These are phyloP conservation scores for Papilio aristodemus DNA, from an alignment of 1,140 invertebrate genomes.

Conservation along the genomic window DNA sequence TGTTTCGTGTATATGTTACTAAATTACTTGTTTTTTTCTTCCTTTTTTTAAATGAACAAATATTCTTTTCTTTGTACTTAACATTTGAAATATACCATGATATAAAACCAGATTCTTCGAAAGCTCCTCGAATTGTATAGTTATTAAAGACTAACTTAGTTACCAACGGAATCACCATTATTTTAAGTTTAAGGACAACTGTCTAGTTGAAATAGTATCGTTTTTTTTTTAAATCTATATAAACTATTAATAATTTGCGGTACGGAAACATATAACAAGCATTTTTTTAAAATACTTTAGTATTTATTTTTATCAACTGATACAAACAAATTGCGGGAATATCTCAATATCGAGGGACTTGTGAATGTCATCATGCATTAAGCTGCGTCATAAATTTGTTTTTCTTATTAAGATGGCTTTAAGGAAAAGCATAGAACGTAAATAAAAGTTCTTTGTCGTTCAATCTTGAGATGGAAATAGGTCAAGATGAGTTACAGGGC, in stretches of 20 bases:
- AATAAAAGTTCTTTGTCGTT: constrained; percentile 8
- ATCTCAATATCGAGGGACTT: not conserved
- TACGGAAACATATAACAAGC: too few relatives aligned
- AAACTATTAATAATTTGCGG: too few relatives aligned
- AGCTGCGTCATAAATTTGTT: not conserved
- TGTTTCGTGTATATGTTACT: constrained; percentile 1
- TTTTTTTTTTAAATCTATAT: too few relatives aligned
- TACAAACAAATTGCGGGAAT: constrained; percentile 1
- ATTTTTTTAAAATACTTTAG: too few relatives aligned
- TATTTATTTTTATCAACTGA: not conserved
- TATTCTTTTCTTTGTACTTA: too few relatives aligned
- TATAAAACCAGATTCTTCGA: too few relatives aligned
- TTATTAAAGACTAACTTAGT: too few relatives aligned
- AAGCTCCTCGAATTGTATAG: too few relatives aligned
- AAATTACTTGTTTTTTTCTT: not conserved
- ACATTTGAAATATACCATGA: too few relatives aligned
- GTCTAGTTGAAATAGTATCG: too few relatives aligned
- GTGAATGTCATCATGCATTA: not conserved
- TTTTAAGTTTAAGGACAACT: too few relatives aligned
- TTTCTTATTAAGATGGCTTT: not conserved
- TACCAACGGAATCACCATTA: too few relatives aligned
- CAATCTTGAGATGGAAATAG: constrained; percentile 2
- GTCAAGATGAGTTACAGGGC: constrained; percentile 19
- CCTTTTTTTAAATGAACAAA: not conserved
- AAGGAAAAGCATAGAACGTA: not conserved